phyloP scores from a whole-genome alignment of 2,113 vertebrate genomes.

The Falco punctatus region DNA sequence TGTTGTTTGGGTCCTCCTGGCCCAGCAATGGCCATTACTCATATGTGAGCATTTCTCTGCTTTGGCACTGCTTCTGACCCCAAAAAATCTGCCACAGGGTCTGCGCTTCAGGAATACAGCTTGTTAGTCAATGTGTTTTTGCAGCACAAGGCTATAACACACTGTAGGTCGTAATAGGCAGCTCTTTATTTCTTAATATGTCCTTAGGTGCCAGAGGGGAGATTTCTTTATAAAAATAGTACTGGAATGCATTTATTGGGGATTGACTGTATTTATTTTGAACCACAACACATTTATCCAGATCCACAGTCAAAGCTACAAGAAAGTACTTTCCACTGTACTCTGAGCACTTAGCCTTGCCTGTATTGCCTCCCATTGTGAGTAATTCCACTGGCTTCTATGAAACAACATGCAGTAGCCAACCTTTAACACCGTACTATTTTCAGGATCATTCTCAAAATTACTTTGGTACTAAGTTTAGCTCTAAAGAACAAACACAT shows the following conservation, averaged over 20 bases:
- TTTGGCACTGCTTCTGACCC: neutral
- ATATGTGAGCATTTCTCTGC: neutral
- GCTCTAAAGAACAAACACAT: neutral
- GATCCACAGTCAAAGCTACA: neutral
- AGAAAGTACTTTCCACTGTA: neutral
- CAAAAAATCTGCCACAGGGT: neutral
- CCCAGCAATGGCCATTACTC: neutral
- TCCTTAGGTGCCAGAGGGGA: neutral
- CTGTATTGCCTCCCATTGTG: neutral
- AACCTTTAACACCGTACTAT: neutral
- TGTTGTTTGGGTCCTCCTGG: neutral
- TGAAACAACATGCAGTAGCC: neutral
- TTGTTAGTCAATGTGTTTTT: neutral
- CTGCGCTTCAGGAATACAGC: neutral
- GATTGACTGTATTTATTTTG: conserved; percentile 42
- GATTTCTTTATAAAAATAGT: neutral
- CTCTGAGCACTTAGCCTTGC: neutral
- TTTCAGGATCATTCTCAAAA: neutral
- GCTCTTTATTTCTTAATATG: conserved; percentile 18
- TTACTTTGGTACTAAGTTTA: neutral
- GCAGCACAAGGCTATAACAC: conserved; percentile 20
- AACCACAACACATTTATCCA: neutral
- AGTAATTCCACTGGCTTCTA: neutral
- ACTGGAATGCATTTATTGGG: conserved; percentile 20
- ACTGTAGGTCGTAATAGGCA: neutral